Evolutionary conservation across 2,797 vertebrate genomes (phyloP).

Genomic region (Gadopsis bispinosus): DNA sequence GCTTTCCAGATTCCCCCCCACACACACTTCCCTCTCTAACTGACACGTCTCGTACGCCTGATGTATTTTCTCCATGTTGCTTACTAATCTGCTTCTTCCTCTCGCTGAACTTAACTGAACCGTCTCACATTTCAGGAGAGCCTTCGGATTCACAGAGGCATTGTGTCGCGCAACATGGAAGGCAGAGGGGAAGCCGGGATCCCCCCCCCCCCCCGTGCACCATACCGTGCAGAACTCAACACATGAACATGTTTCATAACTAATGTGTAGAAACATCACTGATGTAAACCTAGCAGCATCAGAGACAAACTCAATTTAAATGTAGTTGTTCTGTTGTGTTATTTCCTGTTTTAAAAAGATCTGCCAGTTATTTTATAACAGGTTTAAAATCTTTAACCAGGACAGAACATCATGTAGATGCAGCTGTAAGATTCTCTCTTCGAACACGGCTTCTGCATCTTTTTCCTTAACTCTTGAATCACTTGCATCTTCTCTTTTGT

Average conservation of each 20-base stretch:
- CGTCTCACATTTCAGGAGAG: slow-evolving; percentile 18
- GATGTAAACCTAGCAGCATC: too few relatives aligned
- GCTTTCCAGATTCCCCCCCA: slow-evolving; percentile 62
- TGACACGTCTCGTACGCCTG: slow-evolving; percentile 72
- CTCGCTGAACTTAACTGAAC: slow-evolving; percentile 45
- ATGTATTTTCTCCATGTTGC: slow-evolving; percentile 61
- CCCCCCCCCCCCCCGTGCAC: neutral
- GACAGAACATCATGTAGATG: too few relatives aligned
- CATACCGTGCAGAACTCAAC: neutral
- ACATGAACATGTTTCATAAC: neutral
- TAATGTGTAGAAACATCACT: neutral
- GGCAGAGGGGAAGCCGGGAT: neutral
- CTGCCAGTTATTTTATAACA: neutral
- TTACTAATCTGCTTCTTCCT: slow-evolving; percentile 47
- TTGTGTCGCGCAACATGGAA: neutral
- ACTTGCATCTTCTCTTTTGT: too few relatives aligned
- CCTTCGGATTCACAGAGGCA: slow-evolving; percentile 23
- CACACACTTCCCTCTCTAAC: slow-evolving; percentile 49
- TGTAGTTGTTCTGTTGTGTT: too few relatives aligned
- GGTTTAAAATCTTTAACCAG: too few relatives aligned
- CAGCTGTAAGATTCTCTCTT: too few relatives aligned
- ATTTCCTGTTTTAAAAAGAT: too few relatives aligned
- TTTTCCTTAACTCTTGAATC: too few relatives aligned
- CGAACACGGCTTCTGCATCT: too few relatives aligned
- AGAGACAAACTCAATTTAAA: too few relatives aligned